A percentile compares a stretch with the other conserved stretches of the same genome.
Evolutionary conservation across 2,797 vertebrate species (phyloP).

Genomic region (Prionace glauca): DNA sequence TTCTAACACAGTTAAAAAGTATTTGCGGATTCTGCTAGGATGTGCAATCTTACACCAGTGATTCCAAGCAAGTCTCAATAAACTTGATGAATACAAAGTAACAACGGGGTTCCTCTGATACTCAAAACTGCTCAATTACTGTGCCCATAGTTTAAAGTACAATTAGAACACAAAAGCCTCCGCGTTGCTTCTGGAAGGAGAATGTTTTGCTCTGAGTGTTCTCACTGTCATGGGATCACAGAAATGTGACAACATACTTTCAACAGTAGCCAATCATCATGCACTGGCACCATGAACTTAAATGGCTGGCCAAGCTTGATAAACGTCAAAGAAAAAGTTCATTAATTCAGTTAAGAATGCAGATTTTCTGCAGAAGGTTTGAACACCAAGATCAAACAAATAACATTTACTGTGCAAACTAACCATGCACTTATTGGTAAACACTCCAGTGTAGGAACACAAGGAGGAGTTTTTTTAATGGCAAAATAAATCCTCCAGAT

Average conservation of each 20-base stretch:
- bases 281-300: not conserved
- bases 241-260: not conserved
- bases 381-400: not conserved
- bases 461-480: not conserved
- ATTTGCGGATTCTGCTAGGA: not conserved
- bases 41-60: not conserved
- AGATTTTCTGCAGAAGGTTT: not conserved
- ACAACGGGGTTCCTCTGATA: not conserved
- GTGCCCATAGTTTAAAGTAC: not conserved
- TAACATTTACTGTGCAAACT: not conserved
- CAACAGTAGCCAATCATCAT: not conserved
- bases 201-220: not conserved
- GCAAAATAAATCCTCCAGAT: not conserved
- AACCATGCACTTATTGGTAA: not conserved
- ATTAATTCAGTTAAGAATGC: no score
- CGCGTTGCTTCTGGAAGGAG: not conserved
- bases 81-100: conserved; percentile 1
- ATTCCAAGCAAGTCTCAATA: not conserved
- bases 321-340: not conserved
- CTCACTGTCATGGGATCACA: not conserved
- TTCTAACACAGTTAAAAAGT: conserved; percentile 1
- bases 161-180: not conserved
- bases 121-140: not conserved
- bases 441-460: not conserved
- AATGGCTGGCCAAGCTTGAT: not conserved